These are phyloP conservation scores for Parapristionchus giblindavisi DNA, from an alignment of 2,888 invertebrate genomes.

Conservation along the genomic window DNA sequence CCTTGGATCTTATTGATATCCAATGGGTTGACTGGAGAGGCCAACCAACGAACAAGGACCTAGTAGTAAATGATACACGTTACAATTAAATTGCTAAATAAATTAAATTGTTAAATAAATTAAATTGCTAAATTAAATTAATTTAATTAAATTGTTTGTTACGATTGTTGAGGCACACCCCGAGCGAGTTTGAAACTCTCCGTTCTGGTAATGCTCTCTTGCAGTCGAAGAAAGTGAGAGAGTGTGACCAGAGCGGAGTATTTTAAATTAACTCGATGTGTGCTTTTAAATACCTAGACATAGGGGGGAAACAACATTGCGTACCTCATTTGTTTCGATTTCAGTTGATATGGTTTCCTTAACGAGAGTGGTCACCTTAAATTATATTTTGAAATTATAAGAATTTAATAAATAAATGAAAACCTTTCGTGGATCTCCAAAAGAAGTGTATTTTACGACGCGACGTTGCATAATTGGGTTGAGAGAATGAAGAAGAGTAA, in stretches of 20 bases:
- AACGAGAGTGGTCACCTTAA: background rate
- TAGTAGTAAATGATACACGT: background rate
- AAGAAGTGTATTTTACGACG: background rate
- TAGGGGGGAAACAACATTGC: background rate
- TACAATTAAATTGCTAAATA: no score
- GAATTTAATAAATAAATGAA: background rate
- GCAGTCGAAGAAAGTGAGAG: no score
- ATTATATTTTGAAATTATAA: background rate
- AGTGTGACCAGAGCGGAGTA: no score
- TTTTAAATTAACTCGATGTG: no score
- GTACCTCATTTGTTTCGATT: background rate
- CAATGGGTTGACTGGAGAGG: conserved; percentile 64
- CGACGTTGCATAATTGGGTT: background rate
- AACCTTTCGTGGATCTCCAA: conserved; percentile 7
- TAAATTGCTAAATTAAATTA: no score
- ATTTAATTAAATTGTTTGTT: no score
- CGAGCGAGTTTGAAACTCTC: no score
- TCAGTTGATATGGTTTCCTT: background rate
- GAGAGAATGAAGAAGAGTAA: background rate
- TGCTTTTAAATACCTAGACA: no score
- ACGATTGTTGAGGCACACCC: no score
- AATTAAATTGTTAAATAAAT: no score
- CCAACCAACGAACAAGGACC: conserved; percentile 63
- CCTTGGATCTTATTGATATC: conserved; percentile 61
- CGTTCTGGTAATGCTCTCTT: no score